Conservation (phyloP, 2,797 vertebrate genomes). For the Chanos chanos region DNA sequence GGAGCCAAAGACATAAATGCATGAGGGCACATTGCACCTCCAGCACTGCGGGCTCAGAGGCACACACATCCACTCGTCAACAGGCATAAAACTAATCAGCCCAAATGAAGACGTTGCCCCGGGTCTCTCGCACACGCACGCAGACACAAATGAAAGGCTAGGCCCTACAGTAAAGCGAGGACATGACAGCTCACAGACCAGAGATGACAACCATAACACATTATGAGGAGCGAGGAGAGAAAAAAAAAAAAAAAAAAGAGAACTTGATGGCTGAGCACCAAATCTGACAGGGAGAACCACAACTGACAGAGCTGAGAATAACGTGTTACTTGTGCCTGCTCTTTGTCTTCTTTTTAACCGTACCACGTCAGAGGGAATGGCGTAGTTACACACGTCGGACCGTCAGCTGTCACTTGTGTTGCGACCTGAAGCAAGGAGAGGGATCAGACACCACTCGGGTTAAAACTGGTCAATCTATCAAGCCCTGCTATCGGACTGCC, state of each 20-base stretch:
- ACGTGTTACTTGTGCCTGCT: no score
- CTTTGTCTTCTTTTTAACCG: no score
- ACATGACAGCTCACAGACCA: constrained; percentile 1
- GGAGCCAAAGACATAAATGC: constrained; percentile 8
- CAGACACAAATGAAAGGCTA: constrained; percentile 6
- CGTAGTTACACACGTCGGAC: no score
- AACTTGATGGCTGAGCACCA: background rate
- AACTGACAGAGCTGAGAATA: constrained; percentile 32
- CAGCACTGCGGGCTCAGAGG: background rate
- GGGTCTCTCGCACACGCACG: constrained; percentile 5
- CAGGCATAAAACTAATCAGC: constrained; percentile 29
- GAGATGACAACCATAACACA: constrained; percentile 10
- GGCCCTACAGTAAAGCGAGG: background rate
- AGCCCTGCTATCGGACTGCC: background rate
- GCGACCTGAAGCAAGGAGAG: no score
- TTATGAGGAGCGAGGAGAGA: no score
- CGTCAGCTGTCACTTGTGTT: no score
- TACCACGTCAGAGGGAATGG: no score
- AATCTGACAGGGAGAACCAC: constrained; percentile 37
- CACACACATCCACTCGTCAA: constrained; percentile 8
- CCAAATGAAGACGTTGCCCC: constrained; percentile 31
- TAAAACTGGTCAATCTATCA: constrained; percentile 1
- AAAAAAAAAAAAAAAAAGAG: constrained; percentile 15
- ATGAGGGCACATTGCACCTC: constrained; percentile 11
- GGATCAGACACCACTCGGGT: background rate